Base-by-base conservation (phyloP, 2,797 vertebrate species). In the Hemibagrus guttatus region DNA sequence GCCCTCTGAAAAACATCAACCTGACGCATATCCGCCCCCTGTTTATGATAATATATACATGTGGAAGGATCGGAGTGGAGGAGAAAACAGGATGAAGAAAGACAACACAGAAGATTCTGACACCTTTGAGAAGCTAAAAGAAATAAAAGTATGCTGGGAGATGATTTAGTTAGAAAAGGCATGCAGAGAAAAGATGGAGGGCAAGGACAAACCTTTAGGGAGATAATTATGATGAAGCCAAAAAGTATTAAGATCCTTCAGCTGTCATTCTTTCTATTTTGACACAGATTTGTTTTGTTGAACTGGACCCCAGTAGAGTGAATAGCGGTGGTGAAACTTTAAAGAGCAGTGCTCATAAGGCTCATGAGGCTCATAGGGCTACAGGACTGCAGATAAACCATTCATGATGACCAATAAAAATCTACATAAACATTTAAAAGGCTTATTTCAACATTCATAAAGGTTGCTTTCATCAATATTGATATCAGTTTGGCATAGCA, bases 31-130 rank as follows among this genome's bases (percentile, higher is more conserved):
- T 94, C 92, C 92, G 87, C 90, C 90, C 91, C 91, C 90, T 93
- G 94, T 94, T 94, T 95, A 94, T 94, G 93, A 92, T 95, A 95
- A 95, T 95, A 93, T 95, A 92, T 93, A 94, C 92, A 94, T 92
- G 93, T 91, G 88, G 85, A 93, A 93, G 92, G 92, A 95, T 94
- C 93, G 93, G 91, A 58, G 66, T 56, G 63, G 75, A 42, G 86
- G 84, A 93, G 93, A 91, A 92, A 94, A 93, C 92, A 94, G 90
- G 92, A 84, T 87, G 91, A 91, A 81, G 59, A 68, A 46, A 52
- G 13, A 19, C 28, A 56, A 79, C 35, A 58, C 9, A n/a, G 68
- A 87, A 64, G 56, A 82, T 54, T 56, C 26, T 84, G 86, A 87
- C 82, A 81, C 64, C 56, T 56, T 64, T 78, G 68, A 16, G 81